Conservation (phyloP, 2,797 vertebrate species). For the Chelmon rostratus region DNA sequence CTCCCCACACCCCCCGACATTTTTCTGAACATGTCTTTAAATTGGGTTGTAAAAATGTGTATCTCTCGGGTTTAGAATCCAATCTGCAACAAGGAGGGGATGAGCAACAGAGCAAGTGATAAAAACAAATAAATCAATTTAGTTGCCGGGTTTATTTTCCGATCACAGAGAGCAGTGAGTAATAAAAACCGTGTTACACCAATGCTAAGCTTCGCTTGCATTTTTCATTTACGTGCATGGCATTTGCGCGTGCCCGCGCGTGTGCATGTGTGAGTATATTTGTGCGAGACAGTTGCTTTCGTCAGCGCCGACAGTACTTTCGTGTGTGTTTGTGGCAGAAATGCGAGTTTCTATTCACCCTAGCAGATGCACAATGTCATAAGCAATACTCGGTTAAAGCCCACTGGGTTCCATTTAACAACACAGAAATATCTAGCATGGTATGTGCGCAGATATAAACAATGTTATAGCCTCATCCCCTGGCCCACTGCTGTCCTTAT, state of each 20-base stretch:
- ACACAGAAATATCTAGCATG: slow-evolving; percentile 42
- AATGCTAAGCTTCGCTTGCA: slow-evolving; percentile 69
- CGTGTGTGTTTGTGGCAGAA: slow-evolving; percentile 23
- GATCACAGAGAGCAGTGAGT: slow-evolving; percentile 72
- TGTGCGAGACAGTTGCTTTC: slow-evolving; percentile 45
- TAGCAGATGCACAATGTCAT: slow-evolving; percentile 65
- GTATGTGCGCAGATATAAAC: slow-evolving; percentile 51
- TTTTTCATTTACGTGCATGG: slow-evolving; percentile 68
- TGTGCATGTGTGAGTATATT: slow-evolving; percentile 28
- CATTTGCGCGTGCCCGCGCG: slow-evolving; percentile 10
- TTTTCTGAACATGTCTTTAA: slow-evolving; percentile 65
- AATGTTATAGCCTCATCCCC: slow-evolving; percentile 42
- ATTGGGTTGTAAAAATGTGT: slow-evolving; percentile 77
- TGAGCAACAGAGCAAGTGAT: slow-evolving; percentile 71
- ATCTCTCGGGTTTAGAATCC: slow-evolving; percentile 72
- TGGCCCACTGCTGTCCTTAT: slow-evolving; percentile 44
- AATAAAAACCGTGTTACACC: slow-evolving; percentile 77
- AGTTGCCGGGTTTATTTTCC: slow-evolving; percentile 74
- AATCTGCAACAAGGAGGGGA: slow-evolving; percentile 61
- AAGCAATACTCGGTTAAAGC: slow-evolving; percentile 61
- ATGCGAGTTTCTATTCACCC: slow-evolving; percentile 39
- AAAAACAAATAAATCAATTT: slow-evolving; percentile 83
- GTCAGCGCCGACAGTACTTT: slow-evolving; percentile 35
- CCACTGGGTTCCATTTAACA: slow-evolving; percentile 68
- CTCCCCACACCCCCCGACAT: slow-evolving; percentile 9